These are phyloP conservation scores for Gymnorhina tibicen DNA, from an alignment of 2,113 vertebrate genomes.

Conservation along the genomic window DNA sequence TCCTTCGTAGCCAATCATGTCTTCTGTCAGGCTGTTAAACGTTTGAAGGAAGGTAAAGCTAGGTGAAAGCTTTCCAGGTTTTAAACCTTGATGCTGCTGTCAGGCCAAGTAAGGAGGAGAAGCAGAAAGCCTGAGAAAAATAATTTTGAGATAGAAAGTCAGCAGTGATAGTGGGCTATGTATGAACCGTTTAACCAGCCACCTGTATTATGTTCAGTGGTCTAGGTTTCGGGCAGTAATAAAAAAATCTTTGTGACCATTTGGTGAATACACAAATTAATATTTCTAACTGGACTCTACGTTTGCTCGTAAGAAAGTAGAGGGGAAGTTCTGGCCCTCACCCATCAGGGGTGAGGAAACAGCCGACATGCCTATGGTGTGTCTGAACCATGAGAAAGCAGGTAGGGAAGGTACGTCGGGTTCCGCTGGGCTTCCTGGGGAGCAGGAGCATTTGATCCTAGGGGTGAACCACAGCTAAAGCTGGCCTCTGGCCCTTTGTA, in stretches of 20 bases:
- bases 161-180: background rate
- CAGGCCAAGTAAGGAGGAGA: background rate
- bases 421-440: fast-evolving
- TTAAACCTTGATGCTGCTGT: background rate
- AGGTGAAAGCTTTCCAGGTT: background rate
- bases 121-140: background rate
- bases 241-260: background rate
- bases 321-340: background rate
- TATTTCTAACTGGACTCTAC: background rate
- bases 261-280: background rate
- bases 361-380: fast-evolving
- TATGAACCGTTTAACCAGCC: fast-evolving
- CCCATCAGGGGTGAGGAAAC: background rate
- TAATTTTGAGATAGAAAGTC: background rate
- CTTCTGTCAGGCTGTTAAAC: background rate
- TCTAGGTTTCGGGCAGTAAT: background rate
- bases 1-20: background rate
- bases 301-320: fast-evolving
- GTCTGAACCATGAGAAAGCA: fast-evolving
- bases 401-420: fast-evolving
- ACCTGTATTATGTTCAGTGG: background rate
- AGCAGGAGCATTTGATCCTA: background rate
- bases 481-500: background rate
- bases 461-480: background rate
- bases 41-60: background rate